A percentile compares a stretch with the other conserved stretches of the same genome.
These are phyloP conservation scores for Mystacornis crossleyi DNA, from an alignment of 2,113 vertebrate genomes.

Conservation along the genomic window DNA sequence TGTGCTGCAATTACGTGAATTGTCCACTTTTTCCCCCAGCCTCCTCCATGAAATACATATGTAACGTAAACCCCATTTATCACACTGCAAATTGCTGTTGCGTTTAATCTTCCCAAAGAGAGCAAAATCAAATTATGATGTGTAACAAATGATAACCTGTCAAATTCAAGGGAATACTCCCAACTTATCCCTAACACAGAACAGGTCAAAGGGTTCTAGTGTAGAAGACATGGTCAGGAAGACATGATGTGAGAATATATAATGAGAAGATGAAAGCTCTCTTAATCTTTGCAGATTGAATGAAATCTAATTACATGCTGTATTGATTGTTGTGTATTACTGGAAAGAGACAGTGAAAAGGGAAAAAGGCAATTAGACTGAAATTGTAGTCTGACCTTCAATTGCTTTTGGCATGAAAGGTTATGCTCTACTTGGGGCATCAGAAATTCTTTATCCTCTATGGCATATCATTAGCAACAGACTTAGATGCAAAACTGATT, in stretches of 20 bases:
- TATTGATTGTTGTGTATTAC: conserved; percentile 66
- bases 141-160: neutral
- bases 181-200: neutral
- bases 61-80: conserved; percentile 2
- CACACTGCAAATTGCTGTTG: neutral
- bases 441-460: neutral
- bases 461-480: conserved; percentile 8
- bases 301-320: conserved; percentile 75
- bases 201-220: neutral
- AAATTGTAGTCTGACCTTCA: conserved; percentile 70
- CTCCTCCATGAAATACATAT: neutral
- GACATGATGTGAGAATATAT: neutral
- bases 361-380: conserved; percentile 74
- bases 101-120: conserved; percentile 45
- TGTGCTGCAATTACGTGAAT: neutral
- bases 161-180: neutral
- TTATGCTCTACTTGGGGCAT: neutral
- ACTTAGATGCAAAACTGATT: neutral
- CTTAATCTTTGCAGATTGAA: conserved; percentile 51
- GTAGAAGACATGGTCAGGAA: neutral
- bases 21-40: neutral
- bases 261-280: conserved; percentile 42
- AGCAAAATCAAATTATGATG: conserved; percentile 23
- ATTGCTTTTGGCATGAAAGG: conserved; percentile 69
- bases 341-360: conserved; percentile 70